Conservation (phyloP, 2,888 invertebrate species). For the Poecilus cupreus region DNA sequence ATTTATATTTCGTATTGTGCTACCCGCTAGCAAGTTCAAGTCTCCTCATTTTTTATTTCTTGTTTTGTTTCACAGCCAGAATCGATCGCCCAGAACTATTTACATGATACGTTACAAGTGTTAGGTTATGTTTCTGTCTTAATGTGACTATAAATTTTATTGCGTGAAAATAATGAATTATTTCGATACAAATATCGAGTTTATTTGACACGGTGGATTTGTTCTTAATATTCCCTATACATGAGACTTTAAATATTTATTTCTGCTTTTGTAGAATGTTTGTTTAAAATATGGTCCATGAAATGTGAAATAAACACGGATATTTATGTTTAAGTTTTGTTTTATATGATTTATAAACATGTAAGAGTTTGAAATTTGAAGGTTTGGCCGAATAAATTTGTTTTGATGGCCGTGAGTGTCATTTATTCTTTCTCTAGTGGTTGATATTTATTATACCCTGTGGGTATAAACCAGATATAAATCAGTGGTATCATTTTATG, state of each 20-base stretch:
- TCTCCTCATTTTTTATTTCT: background rate
- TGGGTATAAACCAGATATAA: background rate
- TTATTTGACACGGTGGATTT: background rate
- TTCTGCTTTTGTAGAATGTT: background rate
- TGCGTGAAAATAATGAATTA: conserved; percentile 52
- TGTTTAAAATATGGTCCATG: conserved; percentile 10
- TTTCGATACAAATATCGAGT: conserved; percentile 44
- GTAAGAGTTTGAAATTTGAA: background rate
- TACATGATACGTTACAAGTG: conserved; percentile 16
- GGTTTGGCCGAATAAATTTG: background rate
- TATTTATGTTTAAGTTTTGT: conserved; percentile 6
- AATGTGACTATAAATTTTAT: conserved; percentile 45
- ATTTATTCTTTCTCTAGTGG: background rate
- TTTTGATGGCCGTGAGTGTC: conserved; percentile 6
- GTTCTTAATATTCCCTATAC: conserved; percentile 49
- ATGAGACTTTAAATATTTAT: conserved; percentile 40
- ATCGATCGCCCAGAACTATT: background rate
- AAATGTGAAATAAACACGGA: conserved; percentile 26
- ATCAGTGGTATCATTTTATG: background rate
- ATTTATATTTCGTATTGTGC: too few species aligned
- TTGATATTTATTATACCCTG: background rate
- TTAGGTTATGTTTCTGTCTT: conserved; percentile 13
- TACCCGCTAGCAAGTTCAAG: too few species aligned
- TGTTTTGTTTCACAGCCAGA: background rate
- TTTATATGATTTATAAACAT: conserved; percentile 2